Conservation (phyloP, 2,113 vertebrate species). For the Actenoides hombroni region DNA sequence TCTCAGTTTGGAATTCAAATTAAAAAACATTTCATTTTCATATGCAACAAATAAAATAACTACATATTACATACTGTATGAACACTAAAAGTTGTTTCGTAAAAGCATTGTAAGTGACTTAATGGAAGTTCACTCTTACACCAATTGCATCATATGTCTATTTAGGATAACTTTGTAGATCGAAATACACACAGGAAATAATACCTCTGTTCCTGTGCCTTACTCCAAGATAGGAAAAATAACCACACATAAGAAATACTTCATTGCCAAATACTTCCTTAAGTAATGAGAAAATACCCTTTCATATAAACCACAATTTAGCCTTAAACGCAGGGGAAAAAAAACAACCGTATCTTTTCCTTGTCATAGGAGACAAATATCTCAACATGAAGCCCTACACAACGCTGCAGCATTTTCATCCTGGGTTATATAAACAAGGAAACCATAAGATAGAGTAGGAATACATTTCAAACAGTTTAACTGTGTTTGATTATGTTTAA, state of each 20-base stretch:
- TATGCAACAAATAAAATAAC: background rate
- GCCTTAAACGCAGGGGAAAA: background rate
- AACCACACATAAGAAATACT: background rate
- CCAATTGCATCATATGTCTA: background rate
- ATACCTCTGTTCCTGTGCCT: background rate
- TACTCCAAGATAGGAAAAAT: background rate
- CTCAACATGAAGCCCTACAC: background rate
- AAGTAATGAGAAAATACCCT: background rate
- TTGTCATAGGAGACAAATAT: background rate
- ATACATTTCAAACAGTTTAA: background rate
- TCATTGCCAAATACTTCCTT: background rate
- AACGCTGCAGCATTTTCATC: background rate
- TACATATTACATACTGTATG: background rate
- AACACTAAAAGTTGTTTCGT: background rate
- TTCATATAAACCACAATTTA: background rate
- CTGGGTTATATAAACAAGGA: background rate
- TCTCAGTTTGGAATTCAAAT: background rate
- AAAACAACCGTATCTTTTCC: background rate
- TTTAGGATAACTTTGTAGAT: background rate
- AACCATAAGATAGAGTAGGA: background rate
- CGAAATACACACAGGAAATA: background rate
- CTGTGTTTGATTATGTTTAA: background rate
- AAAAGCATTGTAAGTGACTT: background rate
- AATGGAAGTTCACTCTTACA: background rate
- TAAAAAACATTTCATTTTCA: background rate